Conservation (phyloP, 2,888 invertebrate genomes). For the Polyploca ridens region DNA sequence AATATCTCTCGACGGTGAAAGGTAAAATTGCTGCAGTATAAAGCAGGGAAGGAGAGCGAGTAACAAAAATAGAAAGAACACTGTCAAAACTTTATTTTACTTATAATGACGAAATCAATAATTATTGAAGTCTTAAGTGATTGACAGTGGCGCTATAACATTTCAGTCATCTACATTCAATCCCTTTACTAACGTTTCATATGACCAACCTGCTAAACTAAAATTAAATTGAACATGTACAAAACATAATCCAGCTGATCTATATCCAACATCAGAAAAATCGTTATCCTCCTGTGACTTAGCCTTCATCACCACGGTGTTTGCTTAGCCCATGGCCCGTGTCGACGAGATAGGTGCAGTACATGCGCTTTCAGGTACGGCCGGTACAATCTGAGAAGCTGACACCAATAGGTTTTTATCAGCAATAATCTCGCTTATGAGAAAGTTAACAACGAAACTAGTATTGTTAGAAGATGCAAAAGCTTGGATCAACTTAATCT, state of each 20-base stretch:
- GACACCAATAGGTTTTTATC: slow-evolving; percentile 83
- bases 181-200: too few species aligned
- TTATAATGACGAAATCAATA: neutral
- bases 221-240: too few species aligned
- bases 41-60: slow-evolving; percentile 16
- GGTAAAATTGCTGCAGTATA: slow-evolving; percentile 64
- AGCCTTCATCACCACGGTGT: slow-evolving; percentile 53
- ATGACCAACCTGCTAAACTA: too few species aligned
- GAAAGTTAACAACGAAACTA: slow-evolving; percentile 73
- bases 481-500: slow-evolving; percentile 13
- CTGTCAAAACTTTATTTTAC: neutral
- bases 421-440: slow-evolving; percentile 75
- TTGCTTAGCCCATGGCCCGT: slow-evolving; percentile 78
- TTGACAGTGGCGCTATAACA: too few species aligned
- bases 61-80: too few species aligned
- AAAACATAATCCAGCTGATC: too few species aligned
- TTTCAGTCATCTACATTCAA: too few species aligned
- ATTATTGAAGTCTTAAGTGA: too few species aligned
- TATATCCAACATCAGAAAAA: too few species aligned
- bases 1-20: slow-evolving; percentile 83
- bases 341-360: slow-evolving; percentile 78
- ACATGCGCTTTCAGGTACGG: slow-evolving; percentile 81
- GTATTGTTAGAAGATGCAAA: slow-evolving; percentile 41
- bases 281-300: slow-evolving; percentile 36
- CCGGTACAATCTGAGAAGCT: slow-evolving; percentile 73